Evolutionary conservation across 2,797 vertebrate species (phyloP), one percentile per base, ranked within the genome.

Genomic region (Ptychadena robeensis): DNA sequence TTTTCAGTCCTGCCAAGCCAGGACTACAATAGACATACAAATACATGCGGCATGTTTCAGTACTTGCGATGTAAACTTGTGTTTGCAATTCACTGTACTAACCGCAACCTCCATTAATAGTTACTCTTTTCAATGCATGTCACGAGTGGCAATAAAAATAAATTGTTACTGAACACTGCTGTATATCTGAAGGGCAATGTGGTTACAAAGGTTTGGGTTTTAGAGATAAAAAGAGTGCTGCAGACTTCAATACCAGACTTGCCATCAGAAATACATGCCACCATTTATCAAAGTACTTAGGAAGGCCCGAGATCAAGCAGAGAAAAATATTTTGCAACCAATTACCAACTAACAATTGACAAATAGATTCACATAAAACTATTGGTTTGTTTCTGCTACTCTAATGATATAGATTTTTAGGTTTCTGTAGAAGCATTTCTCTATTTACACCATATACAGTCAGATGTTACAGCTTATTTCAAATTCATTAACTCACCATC

Each of bases 401-500:
- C 38, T 27, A 65, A 66, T 48, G 8, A 61, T 32, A 14, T 59
- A 27, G 10, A 25, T 35, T n/a, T 74, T 25, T 9, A 63, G 9
- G 32, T 25, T 15, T 59, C 22, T 18, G 32, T n/a, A 22, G 9
- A 35, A 66, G 15, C 65, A 35, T 35, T 22, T 53, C 44, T 22
- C 5, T 53, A 22, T 22, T 53, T 53, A 22, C 44, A 53, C 44
- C 44, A 53, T 18, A 22, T 53, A 35, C 3, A 35, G 34, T 35
- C 0, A 2, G 9, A 34, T 35, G n/a, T n/a, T 66, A 7, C 44
- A n/a, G 15, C 18, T 66, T 15, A 1, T 28, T 10, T 70, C 18
- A 2, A 12, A 48, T 37, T n/a, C 44, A 67, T 68, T 6, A 0
- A 95, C 97, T 98, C 93, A 99, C 98, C 98, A 95, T 99, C 98